Base-by-base conservation (phyloP, 2,113 vertebrate species). In the Hippocampus comes region DNA sequence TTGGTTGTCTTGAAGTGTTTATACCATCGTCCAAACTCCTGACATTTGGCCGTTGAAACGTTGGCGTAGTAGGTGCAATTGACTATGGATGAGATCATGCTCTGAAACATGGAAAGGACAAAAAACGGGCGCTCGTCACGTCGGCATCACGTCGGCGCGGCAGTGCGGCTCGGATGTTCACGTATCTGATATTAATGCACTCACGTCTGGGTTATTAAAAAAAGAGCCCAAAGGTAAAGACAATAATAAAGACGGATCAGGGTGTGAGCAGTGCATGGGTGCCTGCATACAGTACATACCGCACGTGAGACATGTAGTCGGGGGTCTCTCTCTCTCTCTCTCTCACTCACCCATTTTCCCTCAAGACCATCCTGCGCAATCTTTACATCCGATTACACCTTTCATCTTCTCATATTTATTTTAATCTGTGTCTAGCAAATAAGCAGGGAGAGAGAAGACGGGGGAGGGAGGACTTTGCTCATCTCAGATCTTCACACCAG, bases 41-140 rank as follows among this genome's bases (percentile, higher is more conserved):
- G 96, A 94, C 96, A 98, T 94, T 98, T 98, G 92, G 95, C 94
- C 91, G 96, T 94, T 77, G 96, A 98, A 88, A 97, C 96, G 91
- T 98, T 98, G 96, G 96, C 96, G 95, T 98, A 98, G 95, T 97
- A 97, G 93, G 96, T 97, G 93, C 96, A 96, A 94, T 98, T 98
- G 92, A 97, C 95, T 94, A 98, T 97, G 89, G 96, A 98, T 81
- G 96, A 98, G 92, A 98, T 98, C 96, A 98, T 98, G 91, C 96
- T 96, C 86, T 11, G 87, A 81, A 82, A 83, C 65, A 87, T 66
- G 74, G 49, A 71, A 43, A 81, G 82, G 78, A 18, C 17, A 51
- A 77, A 25, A 77, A 83, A 79, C 74, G 72, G 84, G 74, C 82
- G 82, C 85, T 85, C 81, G 88, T 86, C 87, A 87, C 66, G 67